A percentile compares a stretch with the other conserved stretches of the same genome.
These are phyloP conservation scores for Rutilus rutilus DNA, from an alignment of 2,113 vertebrate species.

Conservation along the genomic window DNA sequence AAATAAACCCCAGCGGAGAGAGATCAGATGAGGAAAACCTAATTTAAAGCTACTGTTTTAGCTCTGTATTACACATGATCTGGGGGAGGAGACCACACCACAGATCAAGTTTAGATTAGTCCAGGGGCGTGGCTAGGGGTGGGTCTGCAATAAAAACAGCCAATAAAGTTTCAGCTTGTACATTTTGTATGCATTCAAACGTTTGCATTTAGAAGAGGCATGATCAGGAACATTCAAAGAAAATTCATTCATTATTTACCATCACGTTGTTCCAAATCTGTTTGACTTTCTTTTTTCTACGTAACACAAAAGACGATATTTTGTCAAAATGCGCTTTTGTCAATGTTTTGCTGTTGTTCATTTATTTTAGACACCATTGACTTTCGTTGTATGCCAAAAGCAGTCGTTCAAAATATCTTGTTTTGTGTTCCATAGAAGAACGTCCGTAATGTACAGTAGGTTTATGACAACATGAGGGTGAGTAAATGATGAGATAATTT, in stretches of 20 bases:
- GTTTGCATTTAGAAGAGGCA: no score
- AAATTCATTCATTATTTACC: no score
- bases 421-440: neutral
- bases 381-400: no score
- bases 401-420: neutral
- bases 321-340: no score
- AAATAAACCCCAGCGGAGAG: slow-evolving; percentile 34
- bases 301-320: no score
- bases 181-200: no score
- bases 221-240: no score
- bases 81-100: neutral
- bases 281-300: no score
- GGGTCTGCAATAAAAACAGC: neutral
- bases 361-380: no score
- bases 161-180: neutral
- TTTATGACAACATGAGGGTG: neutral
- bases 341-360: no score
- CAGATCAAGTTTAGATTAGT: neutral
- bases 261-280: no score
- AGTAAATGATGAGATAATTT: neutral
- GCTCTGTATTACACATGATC: slow-evolving; percentile 12
- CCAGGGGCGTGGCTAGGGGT: neutral
- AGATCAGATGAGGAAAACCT: slow-evolving; percentile 25
- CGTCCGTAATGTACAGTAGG: neutral
- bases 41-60: slow-evolving; percentile 40